Evolutionary conservation across 2,113 vertebrate genomes (phyloP).

Genomic region (Platycercus adscitus): DNA sequence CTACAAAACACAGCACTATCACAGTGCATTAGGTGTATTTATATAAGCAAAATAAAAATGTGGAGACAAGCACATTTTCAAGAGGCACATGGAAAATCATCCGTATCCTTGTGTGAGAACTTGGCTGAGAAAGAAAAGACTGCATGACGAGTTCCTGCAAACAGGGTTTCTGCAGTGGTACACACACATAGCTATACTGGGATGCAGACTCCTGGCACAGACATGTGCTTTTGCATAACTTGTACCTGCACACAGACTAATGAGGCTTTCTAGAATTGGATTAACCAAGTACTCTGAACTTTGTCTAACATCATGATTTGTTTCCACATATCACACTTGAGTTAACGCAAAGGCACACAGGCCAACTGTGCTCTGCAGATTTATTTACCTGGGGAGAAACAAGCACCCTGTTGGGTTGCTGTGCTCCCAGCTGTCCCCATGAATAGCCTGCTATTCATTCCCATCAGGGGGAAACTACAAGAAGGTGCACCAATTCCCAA

Average conservation of each 20-base stretch:
- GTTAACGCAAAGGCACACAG: neutral
- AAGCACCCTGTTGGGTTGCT: rapidly evolving
- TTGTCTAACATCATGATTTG: neutral
- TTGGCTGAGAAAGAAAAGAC: neutral
- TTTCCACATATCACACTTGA: rapidly evolving
- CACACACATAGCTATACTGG: neutral
- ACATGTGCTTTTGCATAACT: neutral
- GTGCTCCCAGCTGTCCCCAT: rapidly evolving
- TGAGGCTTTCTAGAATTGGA: neutral
- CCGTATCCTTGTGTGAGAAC: neutral
- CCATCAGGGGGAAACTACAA: neutral
- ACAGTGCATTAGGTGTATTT: neutral
- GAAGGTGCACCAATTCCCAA: neutral
- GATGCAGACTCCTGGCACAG: neutral
- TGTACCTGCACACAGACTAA: neutral
- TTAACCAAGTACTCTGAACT: neutral
- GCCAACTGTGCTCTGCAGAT: neutral
- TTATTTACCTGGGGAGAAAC: rapidly evolving
- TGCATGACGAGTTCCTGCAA: neutral
- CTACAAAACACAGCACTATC: neutral
- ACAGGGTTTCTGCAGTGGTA: neutral
- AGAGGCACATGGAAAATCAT: neutral
- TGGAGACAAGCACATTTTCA: neutral
- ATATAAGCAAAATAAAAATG: neutral
- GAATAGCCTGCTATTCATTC: neutral